phyloP scores from a whole-genome alignment of 92 coral and sea anemone genomes.

The Hydrozoanthus gracilis region DNA sequence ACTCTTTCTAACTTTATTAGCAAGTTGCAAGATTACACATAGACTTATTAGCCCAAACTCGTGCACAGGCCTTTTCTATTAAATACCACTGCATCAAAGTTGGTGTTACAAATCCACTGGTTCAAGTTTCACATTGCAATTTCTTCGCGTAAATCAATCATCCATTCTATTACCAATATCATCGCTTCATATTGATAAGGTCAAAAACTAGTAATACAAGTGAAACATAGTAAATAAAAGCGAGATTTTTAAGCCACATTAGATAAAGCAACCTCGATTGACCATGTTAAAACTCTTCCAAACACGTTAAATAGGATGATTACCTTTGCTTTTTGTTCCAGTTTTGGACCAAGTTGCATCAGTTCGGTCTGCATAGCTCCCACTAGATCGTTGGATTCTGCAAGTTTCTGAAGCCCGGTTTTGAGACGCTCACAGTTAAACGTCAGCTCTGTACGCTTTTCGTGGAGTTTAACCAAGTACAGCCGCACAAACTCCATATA shows the following conservation, averaged over 20 bases:
- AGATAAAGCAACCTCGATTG: neutral
- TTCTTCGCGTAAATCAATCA: too few species aligned
- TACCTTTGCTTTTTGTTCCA: conserved; percentile 87
- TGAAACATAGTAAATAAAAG: too few species aligned
- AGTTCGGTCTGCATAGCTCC: conserved; percentile 90
- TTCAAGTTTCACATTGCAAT: too few species aligned
- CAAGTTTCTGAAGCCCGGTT: conserved; percentile 83
- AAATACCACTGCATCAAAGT: too few species aligned
- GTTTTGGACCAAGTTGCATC: conserved; percentile 84
- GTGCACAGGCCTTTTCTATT: too few species aligned
- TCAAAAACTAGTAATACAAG: too few species aligned
- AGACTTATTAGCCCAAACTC: too few species aligned
- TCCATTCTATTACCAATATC: too few species aligned
- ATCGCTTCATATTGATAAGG: too few species aligned
- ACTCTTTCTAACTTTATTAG: too few species aligned
- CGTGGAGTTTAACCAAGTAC: conserved; percentile 67
- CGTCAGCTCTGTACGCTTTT: conserved; percentile 74
- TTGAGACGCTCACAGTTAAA: conserved; percentile 76
- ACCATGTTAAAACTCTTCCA: neutral
- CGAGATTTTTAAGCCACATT: neutral
- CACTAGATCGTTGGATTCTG: conserved; percentile 83
- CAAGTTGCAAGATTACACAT: too few species aligned
- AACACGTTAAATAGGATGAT: neutral
- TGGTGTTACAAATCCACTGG: too few species aligned
- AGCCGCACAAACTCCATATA: conserved; percentile 91